A percentile compares a stretch with the other conserved stretches of the same genome.
These are phyloP conservation scores for Sebastes matsubarae DNA, from an alignment of 2,797 vertebrate species.

Conservation along the genomic window DNA sequence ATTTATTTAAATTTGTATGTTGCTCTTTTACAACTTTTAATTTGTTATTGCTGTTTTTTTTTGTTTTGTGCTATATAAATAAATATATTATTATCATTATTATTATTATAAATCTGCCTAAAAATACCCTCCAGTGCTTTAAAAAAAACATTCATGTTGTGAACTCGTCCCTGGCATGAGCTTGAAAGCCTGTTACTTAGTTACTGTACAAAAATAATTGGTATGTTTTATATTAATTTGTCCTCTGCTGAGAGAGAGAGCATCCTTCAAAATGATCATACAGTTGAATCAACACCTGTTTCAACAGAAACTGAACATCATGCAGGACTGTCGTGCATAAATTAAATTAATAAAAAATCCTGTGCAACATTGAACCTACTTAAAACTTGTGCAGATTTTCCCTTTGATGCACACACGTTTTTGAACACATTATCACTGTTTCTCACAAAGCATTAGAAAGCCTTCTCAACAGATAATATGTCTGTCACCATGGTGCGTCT, in stretches of 20 bases:
- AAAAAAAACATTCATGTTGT: neutral
- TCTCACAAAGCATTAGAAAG: neutral
- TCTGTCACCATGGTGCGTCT: neutral
- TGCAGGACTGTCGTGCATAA: rapidly evolving
- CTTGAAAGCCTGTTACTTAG: neutral
- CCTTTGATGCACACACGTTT: neutral
- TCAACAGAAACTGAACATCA: neutral
- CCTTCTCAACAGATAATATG: neutral
- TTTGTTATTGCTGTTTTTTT: neutral
- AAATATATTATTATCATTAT: too few relatives aligned
- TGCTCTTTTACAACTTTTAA: too few relatives aligned
- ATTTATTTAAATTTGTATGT: too few relatives aligned
- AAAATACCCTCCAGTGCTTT: neutral
- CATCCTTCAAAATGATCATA: neutral
- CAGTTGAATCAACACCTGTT: neutral
- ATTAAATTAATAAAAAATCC: neutral
- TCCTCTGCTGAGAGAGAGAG: too few relatives aligned
- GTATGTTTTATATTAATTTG: neutral
- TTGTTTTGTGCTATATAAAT: too few relatives aligned
- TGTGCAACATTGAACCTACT: neutral
- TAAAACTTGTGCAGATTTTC: neutral
- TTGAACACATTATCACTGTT: neutral
- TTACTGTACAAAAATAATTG: neutral
- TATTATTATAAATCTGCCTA: neutral
- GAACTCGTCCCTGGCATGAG: neutral